Conservation (phyloP, 2,888 invertebrate genomes). For the Stenotaenia linearis region DNA sequence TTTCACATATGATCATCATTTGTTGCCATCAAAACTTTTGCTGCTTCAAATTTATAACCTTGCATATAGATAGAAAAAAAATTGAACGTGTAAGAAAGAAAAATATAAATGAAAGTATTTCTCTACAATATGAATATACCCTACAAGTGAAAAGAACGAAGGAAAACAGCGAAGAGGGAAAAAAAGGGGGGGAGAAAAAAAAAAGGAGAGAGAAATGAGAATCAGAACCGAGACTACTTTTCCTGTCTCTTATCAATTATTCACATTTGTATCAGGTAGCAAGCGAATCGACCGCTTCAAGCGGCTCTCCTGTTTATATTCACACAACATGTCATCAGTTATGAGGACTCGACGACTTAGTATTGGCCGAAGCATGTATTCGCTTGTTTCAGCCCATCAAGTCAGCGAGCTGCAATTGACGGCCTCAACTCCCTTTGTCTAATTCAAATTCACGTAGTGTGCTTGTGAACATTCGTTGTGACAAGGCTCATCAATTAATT, state of each 20-base stretch:
- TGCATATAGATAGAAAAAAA: not conserved
- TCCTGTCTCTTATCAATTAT: constrained; percentile 15
- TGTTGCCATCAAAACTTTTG: constrained; percentile 7
- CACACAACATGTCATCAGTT: constrained; percentile 10
- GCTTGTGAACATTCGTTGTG: not conserved
- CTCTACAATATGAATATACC: not conserved
- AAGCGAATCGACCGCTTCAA: constrained; percentile 6
- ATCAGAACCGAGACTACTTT: not conserved
- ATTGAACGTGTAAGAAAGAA: not conserved
- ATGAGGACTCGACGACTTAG: not conserved
- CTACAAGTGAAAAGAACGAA: not conserved
- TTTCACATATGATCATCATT: not conserved
- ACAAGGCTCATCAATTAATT: constrained; percentile 11
- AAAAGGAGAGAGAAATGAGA: not conserved
- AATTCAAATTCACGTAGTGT: not conserved
- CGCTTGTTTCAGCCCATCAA: not conserved
- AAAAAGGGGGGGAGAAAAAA: not conserved
- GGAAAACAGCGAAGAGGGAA: not conserved
- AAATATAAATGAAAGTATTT: not conserved
- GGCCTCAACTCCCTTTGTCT: not conserved
- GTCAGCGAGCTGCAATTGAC: not conserved
- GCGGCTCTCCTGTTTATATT: not conserved
- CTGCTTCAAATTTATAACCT: not conserved
- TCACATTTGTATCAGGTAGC: constrained; percentile 11
- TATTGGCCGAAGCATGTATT: not conserved